These are phyloP conservation scores for Limnephilus marmoratus DNA, from an alignment of 2,888 invertebrate species.

Conservation along the genomic window DNA sequence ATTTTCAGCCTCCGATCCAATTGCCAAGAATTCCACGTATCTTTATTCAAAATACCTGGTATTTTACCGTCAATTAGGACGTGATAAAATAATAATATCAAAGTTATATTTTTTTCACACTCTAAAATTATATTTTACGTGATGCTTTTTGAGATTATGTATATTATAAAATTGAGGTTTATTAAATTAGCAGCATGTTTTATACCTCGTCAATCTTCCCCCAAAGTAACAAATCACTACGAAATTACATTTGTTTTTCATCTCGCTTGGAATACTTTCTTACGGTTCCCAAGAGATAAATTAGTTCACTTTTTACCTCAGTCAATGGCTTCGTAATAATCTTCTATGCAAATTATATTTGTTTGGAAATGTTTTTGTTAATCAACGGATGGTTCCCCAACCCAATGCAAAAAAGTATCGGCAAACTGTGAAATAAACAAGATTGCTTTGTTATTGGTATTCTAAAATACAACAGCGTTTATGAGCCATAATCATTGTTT, in stretches of 20 bases:
- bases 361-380: not conserved
- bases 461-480: not conserved
- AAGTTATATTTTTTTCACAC: not conserved
- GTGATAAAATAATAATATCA: not conserved
- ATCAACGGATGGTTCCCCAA: not conserved
- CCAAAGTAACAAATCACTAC: constrained; percentile 11
- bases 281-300: not conserved
- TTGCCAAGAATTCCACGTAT: not conserved
- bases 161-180: not conserved
- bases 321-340: not conserved
- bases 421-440: not conserved
- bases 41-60: not conserved
- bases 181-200: not conserved
- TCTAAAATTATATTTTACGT: not conserved
- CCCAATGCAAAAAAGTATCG: not conserved
- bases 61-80: not conserved
- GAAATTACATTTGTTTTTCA: not conserved
- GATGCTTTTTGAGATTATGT: not conserved
- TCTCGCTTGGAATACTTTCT: not conserved
- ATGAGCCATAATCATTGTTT: not conserved
- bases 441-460: not conserved
- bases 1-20: not conserved
- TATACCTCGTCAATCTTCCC: not conserved
- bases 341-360: not conserved
- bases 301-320: not conserved